Evolutionary conservation across 2,797 vertebrate genomes (phyloP).

Genomic region (Urocyon cinereoargenteus): DNA sequence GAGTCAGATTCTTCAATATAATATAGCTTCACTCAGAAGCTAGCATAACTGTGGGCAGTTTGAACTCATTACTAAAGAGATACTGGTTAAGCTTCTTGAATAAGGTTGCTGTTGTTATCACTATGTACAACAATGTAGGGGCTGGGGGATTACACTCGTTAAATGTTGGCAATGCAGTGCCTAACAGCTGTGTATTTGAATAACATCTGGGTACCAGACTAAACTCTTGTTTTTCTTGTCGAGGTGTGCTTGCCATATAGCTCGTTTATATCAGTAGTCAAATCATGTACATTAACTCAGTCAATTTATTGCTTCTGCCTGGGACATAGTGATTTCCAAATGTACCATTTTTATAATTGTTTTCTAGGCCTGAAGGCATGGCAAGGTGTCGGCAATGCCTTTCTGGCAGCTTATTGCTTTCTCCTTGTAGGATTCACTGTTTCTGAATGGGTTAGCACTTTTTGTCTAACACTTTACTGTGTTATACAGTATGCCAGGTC

Average conservation of each 20-base stretch:
- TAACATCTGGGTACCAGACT: constrained; percentile 53
- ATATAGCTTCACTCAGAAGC: not conserved
- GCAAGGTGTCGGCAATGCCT: not conserved
- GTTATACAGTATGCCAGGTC: constrained; percentile 44
- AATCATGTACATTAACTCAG: constrained; percentile 66
- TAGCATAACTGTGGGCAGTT: not conserved
- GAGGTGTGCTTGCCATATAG: constrained; percentile 2
- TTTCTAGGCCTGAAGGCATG: constrained; percentile 74
- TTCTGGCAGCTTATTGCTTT: constrained; percentile 58
- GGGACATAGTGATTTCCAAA: constrained; percentile 60
- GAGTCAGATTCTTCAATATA: not conserved
- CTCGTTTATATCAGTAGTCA: constrained; percentile 47
- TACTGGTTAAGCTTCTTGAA: not conserved
- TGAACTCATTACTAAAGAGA: not conserved
- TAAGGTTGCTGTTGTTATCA: not conserved
- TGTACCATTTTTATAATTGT: constrained; percentile 75
- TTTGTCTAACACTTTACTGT: constrained; percentile 56
- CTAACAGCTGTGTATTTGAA: constrained; percentile 10
- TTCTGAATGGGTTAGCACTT: constrained; percentile 73
- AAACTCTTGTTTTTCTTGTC: constrained; percentile 37
- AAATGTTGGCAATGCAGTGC: not conserved
- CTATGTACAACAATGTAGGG: not conserved
- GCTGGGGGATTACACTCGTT: not conserved
- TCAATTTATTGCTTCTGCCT: constrained; percentile 62
- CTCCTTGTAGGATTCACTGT: constrained; percentile 60